phyloP scores from a whole-genome alignment of 2,797 vertebrate species.

The Apogon talboti region DNA sequence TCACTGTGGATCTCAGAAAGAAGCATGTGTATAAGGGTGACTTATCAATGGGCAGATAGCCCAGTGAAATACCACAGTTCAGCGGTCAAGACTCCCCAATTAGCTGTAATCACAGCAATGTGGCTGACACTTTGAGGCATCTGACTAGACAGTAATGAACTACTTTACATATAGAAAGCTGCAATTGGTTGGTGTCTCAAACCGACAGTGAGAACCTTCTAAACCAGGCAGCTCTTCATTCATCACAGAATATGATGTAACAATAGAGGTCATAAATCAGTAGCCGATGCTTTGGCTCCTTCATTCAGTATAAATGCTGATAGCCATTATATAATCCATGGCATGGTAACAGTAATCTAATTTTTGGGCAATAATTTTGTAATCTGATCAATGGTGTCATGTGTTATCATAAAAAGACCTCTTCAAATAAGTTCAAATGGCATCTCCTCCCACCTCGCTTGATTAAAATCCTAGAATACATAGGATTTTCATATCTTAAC shows the following conservation, averaged over 20 bases:
- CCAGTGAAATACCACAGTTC: slow-evolving; percentile 50
- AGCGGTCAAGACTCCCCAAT: slow-evolving; percentile 55
- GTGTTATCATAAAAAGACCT: too few species aligned
- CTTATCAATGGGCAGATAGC: slow-evolving; percentile 35
- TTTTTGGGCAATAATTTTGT: too few species aligned
- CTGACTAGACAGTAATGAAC: slow-evolving; percentile 56
- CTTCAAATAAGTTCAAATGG: too few species aligned
- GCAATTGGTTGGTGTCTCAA: not conserved
- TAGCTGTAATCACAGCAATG: slow-evolving; percentile 57
- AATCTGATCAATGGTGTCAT: too few species aligned
- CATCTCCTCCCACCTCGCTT: too few species aligned
- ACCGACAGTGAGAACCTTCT: slow-evolving; percentile 3
- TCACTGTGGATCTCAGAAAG: slow-evolving; percentile 11
- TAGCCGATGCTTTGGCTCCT: not conserved
- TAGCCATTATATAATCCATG: too few species aligned
- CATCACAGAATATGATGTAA: slow-evolving; percentile 12
- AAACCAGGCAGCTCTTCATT: slow-evolving; percentile 22
- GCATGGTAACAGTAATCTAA: too few species aligned
- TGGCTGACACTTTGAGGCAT: slow-evolving; percentile 26
- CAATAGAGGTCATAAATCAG: slow-evolving; percentile 35
- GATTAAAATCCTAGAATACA: too few species aligned
- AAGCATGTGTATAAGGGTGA: slow-evolving; percentile 16
- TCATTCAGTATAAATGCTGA: not conserved
- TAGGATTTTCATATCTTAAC: too few species aligned
- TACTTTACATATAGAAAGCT: slow-evolving; percentile 41